Evolutionary conservation across 2,797 vertebrate species (phyloP).

Genomic region (Sebastes vulpes): DNA sequence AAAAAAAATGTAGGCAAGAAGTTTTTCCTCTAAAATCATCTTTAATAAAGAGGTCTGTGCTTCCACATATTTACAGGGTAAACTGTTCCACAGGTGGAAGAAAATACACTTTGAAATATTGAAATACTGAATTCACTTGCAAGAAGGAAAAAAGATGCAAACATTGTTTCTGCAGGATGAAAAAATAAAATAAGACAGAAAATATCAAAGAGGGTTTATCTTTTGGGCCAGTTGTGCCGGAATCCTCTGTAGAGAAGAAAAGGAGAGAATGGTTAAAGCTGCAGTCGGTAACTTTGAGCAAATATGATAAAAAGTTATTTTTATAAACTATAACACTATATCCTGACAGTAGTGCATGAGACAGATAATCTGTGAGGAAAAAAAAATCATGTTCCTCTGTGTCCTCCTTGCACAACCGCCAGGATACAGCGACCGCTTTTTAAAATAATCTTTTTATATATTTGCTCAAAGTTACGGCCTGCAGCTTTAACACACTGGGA

Average conservation of each 20-base stretch:
- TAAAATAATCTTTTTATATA: too few species aligned
- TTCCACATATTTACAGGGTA: slow-evolving; percentile 68
- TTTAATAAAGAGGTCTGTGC: slow-evolving; percentile 67
- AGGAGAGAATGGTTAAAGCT: background rate
- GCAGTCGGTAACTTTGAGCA: too few species aligned
- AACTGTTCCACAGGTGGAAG: slow-evolving; percentile 33
- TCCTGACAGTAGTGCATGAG: too few species aligned
- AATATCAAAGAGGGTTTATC: slow-evolving; percentile 79
- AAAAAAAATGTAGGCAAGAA: too few species aligned
- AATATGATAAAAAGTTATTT: too few species aligned
- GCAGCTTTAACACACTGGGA: slow-evolving; percentile 1
- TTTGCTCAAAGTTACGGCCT: too few species aligned
- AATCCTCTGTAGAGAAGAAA: slow-evolving; percentile 87
- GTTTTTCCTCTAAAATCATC: slow-evolving; percentile 53
- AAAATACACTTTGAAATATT: slow-evolving; percentile 37
- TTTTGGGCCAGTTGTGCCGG: slow-evolving; percentile 94
- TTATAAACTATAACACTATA: too few species aligned
- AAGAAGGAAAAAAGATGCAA: background rate
- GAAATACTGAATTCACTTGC: slow-evolving; percentile 22
- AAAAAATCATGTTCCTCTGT: too few species aligned
- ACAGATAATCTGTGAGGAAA: too few species aligned
- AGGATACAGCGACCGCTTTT: too few species aligned
- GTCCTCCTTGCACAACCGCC: too few species aligned
- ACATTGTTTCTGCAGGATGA: background rate
- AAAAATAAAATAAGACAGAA: slow-evolving; percentile 20